Percentiles rank a stretch among this genome's conserved stretches.
These are phyloP conservation scores for Rhorus exstirpatorius DNA, from an alignment of 2,888 invertebrate genomes.

Conservation along the genomic window DNA sequence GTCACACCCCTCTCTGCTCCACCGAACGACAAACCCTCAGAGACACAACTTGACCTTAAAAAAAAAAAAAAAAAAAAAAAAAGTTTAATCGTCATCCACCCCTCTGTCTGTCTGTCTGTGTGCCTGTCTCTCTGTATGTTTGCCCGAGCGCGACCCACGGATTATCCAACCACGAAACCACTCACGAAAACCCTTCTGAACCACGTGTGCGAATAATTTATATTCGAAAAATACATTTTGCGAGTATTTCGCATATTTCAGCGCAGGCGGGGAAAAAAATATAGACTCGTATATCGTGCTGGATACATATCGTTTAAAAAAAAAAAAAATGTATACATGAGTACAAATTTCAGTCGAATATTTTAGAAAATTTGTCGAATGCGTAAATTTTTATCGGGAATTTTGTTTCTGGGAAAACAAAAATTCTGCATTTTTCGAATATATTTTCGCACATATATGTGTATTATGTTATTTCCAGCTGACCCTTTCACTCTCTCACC, in stretches of 20 bases:
- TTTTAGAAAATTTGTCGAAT: too few relatives aligned
- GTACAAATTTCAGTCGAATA: too few relatives aligned
- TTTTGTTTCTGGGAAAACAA: not conserved
- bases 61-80: constrained; percentile 18
- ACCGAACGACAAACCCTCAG: not conserved
- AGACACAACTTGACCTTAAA: not conserved
- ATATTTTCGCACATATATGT: too few relatives aligned
- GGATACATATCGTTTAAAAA: too few relatives aligned
- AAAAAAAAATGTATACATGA: too few relatives aligned
- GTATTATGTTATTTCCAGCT: not conserved
- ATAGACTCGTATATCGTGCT: too few relatives aligned
- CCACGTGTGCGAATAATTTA: not conserved
- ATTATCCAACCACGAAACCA: constrained; percentile 33
- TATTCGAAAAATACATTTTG: constrained; percentile 25
- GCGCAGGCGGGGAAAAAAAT: too few relatives aligned
- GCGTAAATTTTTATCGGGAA: too few relatives aligned
- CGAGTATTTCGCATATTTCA: not conserved
- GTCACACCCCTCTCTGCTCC: not conserved
- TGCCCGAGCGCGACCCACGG: constrained; percentile 63
- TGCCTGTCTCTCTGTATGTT: constrained; percentile 63
- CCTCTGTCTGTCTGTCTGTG: constrained; percentile 54
- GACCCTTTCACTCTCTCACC: too few relatives aligned
- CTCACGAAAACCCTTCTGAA: not conserved
- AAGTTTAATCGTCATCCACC: too few relatives aligned
- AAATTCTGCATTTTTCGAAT: constrained; percentile 12